phyloP scores from a whole-genome alignment of 2,888 invertebrate species.

The Lochmaea crataegi region DNA sequence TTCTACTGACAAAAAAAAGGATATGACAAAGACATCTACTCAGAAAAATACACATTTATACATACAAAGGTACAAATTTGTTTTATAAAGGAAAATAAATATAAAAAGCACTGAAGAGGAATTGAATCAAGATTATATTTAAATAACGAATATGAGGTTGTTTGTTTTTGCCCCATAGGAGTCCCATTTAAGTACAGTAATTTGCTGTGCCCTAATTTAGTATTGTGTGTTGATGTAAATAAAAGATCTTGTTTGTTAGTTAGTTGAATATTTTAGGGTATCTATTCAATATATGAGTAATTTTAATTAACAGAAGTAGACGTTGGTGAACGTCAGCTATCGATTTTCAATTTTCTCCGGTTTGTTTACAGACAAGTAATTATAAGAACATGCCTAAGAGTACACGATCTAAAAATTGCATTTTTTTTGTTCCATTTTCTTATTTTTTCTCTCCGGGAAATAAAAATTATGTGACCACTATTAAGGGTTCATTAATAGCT shows the following conservation, averaged over 20 bases:
- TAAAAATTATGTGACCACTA: neutral
- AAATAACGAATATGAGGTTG: neutral
- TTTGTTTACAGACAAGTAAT: slow-evolving; percentile 27
- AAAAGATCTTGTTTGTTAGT: neutral
- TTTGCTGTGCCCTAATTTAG: neutral
- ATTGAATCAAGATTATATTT: neutral
- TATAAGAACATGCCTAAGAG: slow-evolving; percentile 7
- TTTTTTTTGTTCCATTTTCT: neutral
- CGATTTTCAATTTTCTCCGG: slow-evolving; percentile 27
- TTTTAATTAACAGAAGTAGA: slow-evolving; percentile 5
- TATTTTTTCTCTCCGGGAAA: slow-evolving; percentile 3
- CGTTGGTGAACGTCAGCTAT: slow-evolving; percentile 19
- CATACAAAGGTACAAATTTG: too few species aligned
- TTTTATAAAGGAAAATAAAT: neutral
- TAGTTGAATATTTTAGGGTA: neutral
- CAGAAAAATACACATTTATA: too few species aligned
- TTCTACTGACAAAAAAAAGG: too few species aligned
- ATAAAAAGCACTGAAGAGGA: neutral
- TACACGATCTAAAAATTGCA: slow-evolving; percentile 19
- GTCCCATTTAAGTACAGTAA: neutral
- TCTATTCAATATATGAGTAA: neutral
- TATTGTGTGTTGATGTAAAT: neutral
- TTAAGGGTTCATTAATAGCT: neutral
- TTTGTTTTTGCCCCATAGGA: neutral
- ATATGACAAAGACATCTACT: too few species aligned